These are phyloP conservation scores for Castor canadensis DNA, from an alignment of 2,113 vertebrate species.

Conservation along the genomic window DNA sequence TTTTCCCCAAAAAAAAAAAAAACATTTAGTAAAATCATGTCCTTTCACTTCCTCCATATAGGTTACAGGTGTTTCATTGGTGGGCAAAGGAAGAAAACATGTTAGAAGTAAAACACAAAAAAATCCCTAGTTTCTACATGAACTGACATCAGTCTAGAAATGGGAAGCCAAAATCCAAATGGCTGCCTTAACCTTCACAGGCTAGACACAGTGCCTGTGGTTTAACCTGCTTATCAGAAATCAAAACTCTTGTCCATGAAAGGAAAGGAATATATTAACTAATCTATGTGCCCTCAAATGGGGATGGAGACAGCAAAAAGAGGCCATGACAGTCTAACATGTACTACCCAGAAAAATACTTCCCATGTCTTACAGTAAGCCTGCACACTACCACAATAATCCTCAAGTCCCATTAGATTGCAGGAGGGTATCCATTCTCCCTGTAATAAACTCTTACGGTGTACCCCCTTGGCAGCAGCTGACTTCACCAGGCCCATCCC, in stretches of 20 bases:
- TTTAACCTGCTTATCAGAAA: constrained; percentile 73
- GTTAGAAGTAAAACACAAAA: not conserved
- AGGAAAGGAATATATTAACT: constrained; percentile 70
- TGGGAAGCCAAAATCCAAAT: constrained; percentile 69
- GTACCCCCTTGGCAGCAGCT: not conserved
- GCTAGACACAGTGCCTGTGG: constrained; percentile 52
- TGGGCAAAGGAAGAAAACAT: not conserved
- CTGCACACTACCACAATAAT: constrained; percentile 14
- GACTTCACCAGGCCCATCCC: not conserved
- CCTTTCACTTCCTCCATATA: not conserved
- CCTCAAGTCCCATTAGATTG: constrained; percentile 44
- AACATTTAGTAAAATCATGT: not conserved
- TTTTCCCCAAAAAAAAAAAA: not conserved
- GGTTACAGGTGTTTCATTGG: not conserved
- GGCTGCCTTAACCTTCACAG: constrained; percentile 72
- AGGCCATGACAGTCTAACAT: not conserved
- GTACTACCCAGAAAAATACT: too few relatives aligned
- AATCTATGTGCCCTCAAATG: constrained; percentile 49
- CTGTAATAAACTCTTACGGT: not conserved
- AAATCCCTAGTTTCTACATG: not conserved
- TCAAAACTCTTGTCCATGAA: constrained; percentile 66
- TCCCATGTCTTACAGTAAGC: not conserved
- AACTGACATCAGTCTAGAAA: not conserved
- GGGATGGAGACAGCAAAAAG: not conserved
- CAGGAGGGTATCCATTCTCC: not conserved